Evolutionary conservation across 2,113 vertebrate genomes (phyloP), one percentile per base, ranked within the genome.

Genomic region (Grammomys surdaster): DNA sequence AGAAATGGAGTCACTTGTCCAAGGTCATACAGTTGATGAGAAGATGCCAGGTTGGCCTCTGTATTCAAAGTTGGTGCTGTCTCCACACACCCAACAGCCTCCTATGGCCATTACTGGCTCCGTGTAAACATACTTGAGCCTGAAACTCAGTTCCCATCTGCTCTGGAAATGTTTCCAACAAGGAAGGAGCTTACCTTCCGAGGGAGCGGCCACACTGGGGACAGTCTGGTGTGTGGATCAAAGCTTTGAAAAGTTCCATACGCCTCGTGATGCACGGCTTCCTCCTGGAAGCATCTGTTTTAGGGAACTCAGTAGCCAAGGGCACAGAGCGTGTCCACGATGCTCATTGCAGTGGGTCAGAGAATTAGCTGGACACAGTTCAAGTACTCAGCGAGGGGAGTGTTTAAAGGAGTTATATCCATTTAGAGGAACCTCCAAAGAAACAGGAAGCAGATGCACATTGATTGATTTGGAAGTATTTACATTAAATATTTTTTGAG

Each of bases 81-180:
- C 14, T 28, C 10, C 2, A 2, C 1, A 0, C 0, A 7, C 7
- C 54, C 0, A 0, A 0, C 12, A 7, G 31, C 46, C 48, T n/a
- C 14, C 70, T 26, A 20, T 3, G 17, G 54, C 33, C 24, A 51
- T 26, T 54, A 48, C 56, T 16, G 46, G 60, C 48, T 87, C 43
- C 51, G 6, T 31, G 31, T 24, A 87, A 93, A n/a, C 12, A 22
- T 19, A 51, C 63, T 63, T 58, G 43, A 10, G 40, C 48, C 33
- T 56, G 51, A 56, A 48, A 70, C 88, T 88, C 20, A 16, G 58
- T 1, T 13, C 54, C 56, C 36, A 28, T 40, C 48, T 94, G 90
- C 46, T 93, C 78, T 28, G 80, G 72, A 80, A 56, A 46, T 43
- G 54, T 20, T 76, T 72, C 36, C 10, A 56, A 13, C 7, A 36